A percentile compares a stretch with the other conserved stretches of the same genome.
These are phyloP conservation scores for Wiebesia pumilae DNA, from an alignment of 1,140 invertebrate species.

Conservation along the genomic window DNA sequence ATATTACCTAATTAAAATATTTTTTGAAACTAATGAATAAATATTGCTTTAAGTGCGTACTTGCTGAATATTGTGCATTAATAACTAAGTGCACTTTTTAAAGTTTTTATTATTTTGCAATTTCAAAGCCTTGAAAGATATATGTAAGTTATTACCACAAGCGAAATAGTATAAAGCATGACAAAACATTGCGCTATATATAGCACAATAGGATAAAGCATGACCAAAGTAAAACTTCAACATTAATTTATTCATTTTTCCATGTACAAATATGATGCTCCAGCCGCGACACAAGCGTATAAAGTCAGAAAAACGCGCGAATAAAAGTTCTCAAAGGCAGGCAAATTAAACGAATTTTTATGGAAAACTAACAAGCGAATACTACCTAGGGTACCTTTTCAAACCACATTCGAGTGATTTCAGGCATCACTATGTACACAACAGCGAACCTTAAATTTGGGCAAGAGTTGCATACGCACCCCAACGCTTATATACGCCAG, in stretches of 20 bases:
- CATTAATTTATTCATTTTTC: not conserved
- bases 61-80: not conserved
- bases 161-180: not conserved
- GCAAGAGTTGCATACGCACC: not conserved
- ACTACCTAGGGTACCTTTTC: not conserved
- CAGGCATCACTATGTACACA: not conserved
- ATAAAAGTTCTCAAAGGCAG: conserved; percentile 3
- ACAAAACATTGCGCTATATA: not conserved
- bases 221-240: not conserved
- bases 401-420: not conserved
- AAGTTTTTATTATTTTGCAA: not conserved
- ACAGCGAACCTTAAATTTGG: not conserved
- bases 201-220: not conserved
- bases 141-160: not conserved
- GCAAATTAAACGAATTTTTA: conserved; percentile 1
- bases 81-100: not conserved
- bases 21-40: too few relatives aligned
- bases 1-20: too few relatives aligned
- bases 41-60: too few relatives aligned
- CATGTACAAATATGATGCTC: not conserved
- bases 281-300: not conserved
- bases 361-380: not conserved
- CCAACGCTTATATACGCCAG: not conserved
- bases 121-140: not conserved
- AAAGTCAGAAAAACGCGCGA: not conserved